Base-by-base conservation (phyloP, 2,113 vertebrate species). In the Zootoca vivipara region DNA sequence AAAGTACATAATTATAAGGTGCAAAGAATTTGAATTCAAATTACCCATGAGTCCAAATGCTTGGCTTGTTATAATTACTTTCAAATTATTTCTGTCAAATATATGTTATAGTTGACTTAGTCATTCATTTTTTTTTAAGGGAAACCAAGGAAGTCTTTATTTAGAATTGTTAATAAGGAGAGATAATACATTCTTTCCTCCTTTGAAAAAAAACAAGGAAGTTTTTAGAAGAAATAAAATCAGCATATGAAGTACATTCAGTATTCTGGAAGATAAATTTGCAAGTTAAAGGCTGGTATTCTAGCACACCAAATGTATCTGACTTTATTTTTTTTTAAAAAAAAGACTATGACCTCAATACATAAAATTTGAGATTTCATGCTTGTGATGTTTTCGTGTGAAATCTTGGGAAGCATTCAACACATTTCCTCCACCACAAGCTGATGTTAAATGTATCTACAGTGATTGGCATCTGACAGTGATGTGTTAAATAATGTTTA, bases 61-160 rank as follows among this genome's bases (percentile, higher is more conserved):
- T 92, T 94, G 78, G 52, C 46, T 94, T 91, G 85, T 22, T 89
- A 95, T 93, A 95, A 94, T 93, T 92, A 91, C 65, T 92, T 94
- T 90, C 81, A 94, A 93, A 91, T 95, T 94, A 94, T 94, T 95
- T 94, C 89, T 94, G 83, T 95, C 89, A 95, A 96, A 94, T 64
- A 92, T 38, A 74, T 16, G 0, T 89, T 94, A 92, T 74, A 92
- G 65, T 70, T 95, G 62, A 95, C 82, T 87, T 94, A 91, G 85
- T 93, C 0, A 89, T 90, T 94, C 92, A 89, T 92, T 92, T n/a
- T 67, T 69, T 83, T 42, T 84, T 33, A 82, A 81, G 89, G 85
- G 86, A 91, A 94, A 91, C 87, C 33, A 84, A 87, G 87, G 52
- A 90, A 87, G 86, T 85, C 42, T 7, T 80, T 91, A 73, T 40